Base-by-base conservation (phyloP, 2,888 invertebrate genomes). In the Drepanosiphum platanoidis region DNA sequence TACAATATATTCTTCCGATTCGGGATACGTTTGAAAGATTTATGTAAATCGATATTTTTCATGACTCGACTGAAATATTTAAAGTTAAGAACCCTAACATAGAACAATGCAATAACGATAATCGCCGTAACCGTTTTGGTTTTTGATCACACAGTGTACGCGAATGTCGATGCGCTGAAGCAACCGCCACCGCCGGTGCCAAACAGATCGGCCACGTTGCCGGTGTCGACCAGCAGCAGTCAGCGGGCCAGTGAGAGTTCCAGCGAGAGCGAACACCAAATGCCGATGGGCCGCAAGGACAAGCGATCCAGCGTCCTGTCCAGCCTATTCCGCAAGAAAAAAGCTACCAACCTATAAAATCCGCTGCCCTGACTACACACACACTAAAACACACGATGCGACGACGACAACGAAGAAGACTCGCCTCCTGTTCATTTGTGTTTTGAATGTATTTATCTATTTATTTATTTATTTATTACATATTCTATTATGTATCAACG, bases 121-220 rank as follows among this genome's bases (percentile, higher is more conserved):
- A 52, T 22, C n/a, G n/a, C 3, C 32, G 11, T 34, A 27, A 61
- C 3, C 13, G n/a, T 2, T 64, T 74, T 64, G 39, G 1, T 81
- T 30, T 58, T 36, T 27, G 13, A 4, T 34, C 11, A 2, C 30
- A 15, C 84, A 84, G 84, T 84, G 36, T 84, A 84, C 66, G 84
- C 84, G 9, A 84, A 84, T 36, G 32, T 84, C 13, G 90, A 87
- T 90, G 90, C 68, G 88, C 90, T 22, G 90, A 91, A 61, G 88
- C 91, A 84, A 90, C 91, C 34, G 90, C 90, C n/a, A 90, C 91
- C 84, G 89, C 90, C n/a, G 89, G 90, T 77, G 90, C 90, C 58
- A 89, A 91, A 9, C 89, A 90, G 64, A 71, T 83, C 79, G 30
- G 81, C 64, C 71, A 82, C 77, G 27, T 70, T 84, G n/a, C 84